Conservation (phyloP, 2,888 invertebrate genomes). For the Portevinia maculata region DNA sequence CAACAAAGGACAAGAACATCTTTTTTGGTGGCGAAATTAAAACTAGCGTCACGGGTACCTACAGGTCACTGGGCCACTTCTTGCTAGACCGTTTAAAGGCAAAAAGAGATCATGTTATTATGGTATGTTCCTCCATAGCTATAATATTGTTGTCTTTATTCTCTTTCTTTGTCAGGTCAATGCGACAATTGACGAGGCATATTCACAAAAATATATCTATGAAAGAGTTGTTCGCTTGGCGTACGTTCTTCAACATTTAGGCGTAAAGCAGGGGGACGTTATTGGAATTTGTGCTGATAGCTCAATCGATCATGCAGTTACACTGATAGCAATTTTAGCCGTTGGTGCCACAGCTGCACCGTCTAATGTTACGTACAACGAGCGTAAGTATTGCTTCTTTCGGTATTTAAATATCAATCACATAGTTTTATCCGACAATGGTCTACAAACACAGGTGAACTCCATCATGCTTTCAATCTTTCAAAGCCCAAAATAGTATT, state of each 20-base stretch:
- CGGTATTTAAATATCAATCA: too few species aligned
- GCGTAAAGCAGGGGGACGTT: conserved; percentile 83
- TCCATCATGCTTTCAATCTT: conserved; percentile 87
- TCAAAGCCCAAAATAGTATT: conserved; percentile 89
- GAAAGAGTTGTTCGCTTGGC: conserved; percentile 79
- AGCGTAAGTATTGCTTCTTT: too few species aligned
- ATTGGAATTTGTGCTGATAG: conserved; percentile 85
- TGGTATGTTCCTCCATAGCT: conserved; percentile 80
- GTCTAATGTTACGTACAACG: conserved; percentile 85
- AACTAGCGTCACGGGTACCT: conserved; percentile 75
- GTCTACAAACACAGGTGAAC: conserved; percentile 84
- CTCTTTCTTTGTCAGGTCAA: conserved; percentile 77
- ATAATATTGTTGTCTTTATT: too few species aligned
- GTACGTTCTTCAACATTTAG: conserved; percentile 81
- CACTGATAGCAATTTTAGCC: conserved; percentile 83
- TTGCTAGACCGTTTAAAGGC: conserved; percentile 84
- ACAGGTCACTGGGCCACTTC: conserved; percentile 84
- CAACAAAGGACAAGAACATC: conserved; percentile 80
- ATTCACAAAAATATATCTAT: conserved; percentile 78
- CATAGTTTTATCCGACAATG: too few species aligned
- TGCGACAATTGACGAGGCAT: conserved; percentile 78
- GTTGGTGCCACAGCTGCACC: conserved; percentile 85
- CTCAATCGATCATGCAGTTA: conserved; percentile 84
- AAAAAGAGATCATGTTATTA: conserved; percentile 83
- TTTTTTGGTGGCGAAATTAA: conserved; percentile 79